phyloP scores from a whole-genome alignment of 2,797 vertebrate genomes.

The Mus spretus region DNA sequence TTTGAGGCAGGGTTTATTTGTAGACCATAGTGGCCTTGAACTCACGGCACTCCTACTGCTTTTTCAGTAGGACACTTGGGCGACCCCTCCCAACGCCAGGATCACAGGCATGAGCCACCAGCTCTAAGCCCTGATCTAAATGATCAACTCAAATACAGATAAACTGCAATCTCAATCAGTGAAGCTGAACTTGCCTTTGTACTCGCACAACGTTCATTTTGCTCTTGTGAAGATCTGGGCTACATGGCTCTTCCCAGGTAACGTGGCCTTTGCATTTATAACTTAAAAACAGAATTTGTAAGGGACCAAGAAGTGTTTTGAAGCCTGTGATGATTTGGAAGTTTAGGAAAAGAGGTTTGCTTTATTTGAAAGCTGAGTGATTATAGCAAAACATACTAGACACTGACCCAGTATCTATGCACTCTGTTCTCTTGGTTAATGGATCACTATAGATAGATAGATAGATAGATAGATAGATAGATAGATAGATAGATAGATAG shows the following conservation, averaged over 20 bases:
- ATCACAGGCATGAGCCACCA: background rate
- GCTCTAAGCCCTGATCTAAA: background rate
- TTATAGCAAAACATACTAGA: background rate
- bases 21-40: background rate
- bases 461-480: too few relatives aligned
- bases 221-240: slow-evolving; percentile 7
- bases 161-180: background rate
- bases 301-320: slow-evolving; percentile 10
- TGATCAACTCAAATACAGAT: background rate
- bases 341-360: background rate
- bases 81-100: background rate
- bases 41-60: background rate
- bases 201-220: background rate
- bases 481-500: too few relatives aligned
- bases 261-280: background rate
- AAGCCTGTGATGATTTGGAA: slow-evolving; percentile 14
- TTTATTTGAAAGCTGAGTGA: background rate
- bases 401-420: background rate
- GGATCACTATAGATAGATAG: too few relatives aligned
- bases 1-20: background rate
- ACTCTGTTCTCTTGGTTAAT: background rate
- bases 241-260: background rate
- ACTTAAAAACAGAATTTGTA: background rate
- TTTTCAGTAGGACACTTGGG: background rate
- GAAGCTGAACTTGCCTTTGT: background rate